Conservation (phyloP, 2,797 vertebrate species). For the Phataginus tricuspis region DNA sequence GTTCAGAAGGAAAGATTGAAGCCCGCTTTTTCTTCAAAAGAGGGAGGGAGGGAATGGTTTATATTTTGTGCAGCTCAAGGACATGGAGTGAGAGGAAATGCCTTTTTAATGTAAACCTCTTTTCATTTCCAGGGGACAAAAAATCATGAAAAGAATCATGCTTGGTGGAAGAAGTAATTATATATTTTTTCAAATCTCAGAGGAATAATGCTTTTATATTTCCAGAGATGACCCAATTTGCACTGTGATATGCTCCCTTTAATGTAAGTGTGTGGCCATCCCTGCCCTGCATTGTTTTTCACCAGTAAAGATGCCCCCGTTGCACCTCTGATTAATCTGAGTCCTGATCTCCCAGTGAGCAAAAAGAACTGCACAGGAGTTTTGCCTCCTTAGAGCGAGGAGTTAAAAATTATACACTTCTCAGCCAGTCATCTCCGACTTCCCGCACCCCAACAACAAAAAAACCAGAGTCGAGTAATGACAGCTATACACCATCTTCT, state of each 20-base stretch:
- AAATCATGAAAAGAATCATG: constrained; percentile 88
- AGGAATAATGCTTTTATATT: constrained; percentile 86
- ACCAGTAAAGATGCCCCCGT: constrained; percentile 67
- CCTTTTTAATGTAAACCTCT: constrained; percentile 88
- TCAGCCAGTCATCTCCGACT: neutral
- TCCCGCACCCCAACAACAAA: neutral
- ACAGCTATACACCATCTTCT: neutral
- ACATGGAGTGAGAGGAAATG: constrained; percentile 87
- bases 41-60: constrained; percentile 87
- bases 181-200: constrained; percentile 84
- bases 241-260: constrained; percentile 80
- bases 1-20: constrained; percentile 87
- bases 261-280: constrained; percentile 77
- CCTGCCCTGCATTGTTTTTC: constrained; percentile 80
- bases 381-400: neutral
- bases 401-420: constrained; percentile 57
- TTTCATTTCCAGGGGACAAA: constrained; percentile 87
- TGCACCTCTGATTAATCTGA: constrained; percentile 65
- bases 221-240: constrained; percentile 84
- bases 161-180: constrained; percentile 88
- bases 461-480: neutral
- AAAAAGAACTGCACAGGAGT: constrained; percentile 9
- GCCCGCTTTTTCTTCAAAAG: constrained; percentile 85
- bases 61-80: constrained; percentile 89
- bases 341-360: constrained; percentile 36